Percentiles rank a stretch among this genome's conserved stretches.
phyloP scores from a whole-genome alignment of 2,797 vertebrate genomes.

The Hydrophis major region DNA sequence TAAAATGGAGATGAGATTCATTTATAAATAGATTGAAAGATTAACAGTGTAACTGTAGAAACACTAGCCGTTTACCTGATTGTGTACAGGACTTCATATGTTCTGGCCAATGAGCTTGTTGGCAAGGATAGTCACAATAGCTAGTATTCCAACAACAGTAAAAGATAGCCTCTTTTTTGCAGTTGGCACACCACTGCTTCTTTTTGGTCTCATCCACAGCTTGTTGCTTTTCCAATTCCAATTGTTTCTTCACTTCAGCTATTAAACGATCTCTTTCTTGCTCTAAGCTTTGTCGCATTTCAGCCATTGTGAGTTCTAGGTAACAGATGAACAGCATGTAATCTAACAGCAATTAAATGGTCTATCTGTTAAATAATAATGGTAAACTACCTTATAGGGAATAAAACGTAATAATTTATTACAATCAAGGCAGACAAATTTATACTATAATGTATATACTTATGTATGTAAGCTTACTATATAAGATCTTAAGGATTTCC shows the following conservation, averaged over 20 bases:
- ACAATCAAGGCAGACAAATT: background rate
- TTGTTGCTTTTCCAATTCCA: conserved; percentile 92
- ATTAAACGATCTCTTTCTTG: conserved; percentile 92
- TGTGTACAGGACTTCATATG: conserved; percentile 99
- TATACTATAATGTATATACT: background rate
- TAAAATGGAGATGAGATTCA: background rate
- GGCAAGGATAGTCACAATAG: conserved; percentile 98
- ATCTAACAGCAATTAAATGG: background rate
- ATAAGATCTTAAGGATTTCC: background rate
- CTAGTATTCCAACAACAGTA: conserved; percentile 99
- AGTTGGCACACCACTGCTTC: conserved; percentile 98
- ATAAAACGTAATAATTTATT: background rate
- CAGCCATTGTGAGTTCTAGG: conserved; percentile 96
- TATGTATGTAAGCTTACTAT: background rate
- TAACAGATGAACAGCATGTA: conserved; percentile 10
- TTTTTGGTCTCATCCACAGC: conserved; percentile 97
- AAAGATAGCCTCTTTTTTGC: conserved; percentile 97
- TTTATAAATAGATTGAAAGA: background rate
- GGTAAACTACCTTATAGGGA: background rate
- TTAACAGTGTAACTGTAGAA: background rate
- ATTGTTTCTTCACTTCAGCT: conserved; percentile 94
- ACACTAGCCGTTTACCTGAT: conserved; percentile 79
- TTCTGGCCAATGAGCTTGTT: conserved; percentile 98
- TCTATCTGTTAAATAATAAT: background rate
- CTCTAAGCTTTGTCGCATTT: conserved; percentile 98